Evolutionary conservation across 2,113 vertebrate species (phyloP), one percentile per base, ranked within the genome.

Genomic region (Passer montanus): DNA sequence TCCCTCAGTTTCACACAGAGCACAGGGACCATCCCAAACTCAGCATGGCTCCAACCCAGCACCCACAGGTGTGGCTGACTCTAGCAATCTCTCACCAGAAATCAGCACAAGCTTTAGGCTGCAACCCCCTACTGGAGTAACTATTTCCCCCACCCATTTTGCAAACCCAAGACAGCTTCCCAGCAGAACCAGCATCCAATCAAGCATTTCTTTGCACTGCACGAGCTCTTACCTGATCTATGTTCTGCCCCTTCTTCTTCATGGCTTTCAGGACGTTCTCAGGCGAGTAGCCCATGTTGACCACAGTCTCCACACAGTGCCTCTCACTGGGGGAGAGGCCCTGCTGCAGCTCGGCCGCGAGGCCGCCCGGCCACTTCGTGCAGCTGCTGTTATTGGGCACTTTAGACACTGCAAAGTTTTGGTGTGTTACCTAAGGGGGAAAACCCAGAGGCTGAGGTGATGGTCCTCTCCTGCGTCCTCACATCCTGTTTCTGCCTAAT

Each of bases 191-290:
- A 31, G 39, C 39, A 53, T 11, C 12, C 24, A 47, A 3, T 3
- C 37, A 33, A 62, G 33, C 44, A 30, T 59, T 92, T 74, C 14
- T 12, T 11, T 11, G n/a, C 2, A 1, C 1, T 46, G 31, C 30
- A 58, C 5, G 4, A 73, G 35, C 10, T 50, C 95, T 92, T 88
- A 99, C 99, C 98, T 99, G 99, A 92, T 99, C 99, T 95, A 99
- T 98, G 68, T 99, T 99, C 97, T 99, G 98, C 76, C 99, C 99
- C 95, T 99, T 99, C 98, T 98, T 99, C 97, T 99, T 99, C 99
- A 99, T 99, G 97, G 99, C 99, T 97, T 98, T 98, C 73, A 99
- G 95, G 81, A 99, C 99, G 0, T 98, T 98, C 79, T 99, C 99
- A 5, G 98, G 99, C 0, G 99, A 99, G 95, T 99, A 99, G 13